These are phyloP conservation scores for Lingula anatina DNA, from an alignment of 2,888 invertebrate genomes.

Conservation along the genomic window DNA sequence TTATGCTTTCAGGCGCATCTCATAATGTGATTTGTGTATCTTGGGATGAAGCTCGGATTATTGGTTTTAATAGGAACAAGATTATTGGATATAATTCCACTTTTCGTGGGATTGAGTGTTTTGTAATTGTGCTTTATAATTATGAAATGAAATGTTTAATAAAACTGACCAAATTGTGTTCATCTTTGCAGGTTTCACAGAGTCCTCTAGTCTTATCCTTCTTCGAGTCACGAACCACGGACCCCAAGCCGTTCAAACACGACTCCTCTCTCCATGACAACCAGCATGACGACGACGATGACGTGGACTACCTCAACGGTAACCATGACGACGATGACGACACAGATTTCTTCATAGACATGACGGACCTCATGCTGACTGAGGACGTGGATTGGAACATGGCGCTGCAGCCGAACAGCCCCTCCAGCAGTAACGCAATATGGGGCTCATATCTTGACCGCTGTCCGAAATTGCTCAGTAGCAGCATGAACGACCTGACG, in stretches of 20 bases:
- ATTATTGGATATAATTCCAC: too few relatives aligned
- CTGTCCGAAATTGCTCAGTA: background rate
- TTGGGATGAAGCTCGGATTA: too few relatives aligned
- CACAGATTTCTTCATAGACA: background rate
- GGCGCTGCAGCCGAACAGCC: too few relatives aligned
- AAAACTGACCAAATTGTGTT: too few relatives aligned
- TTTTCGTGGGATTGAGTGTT: too few relatives aligned
- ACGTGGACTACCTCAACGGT: background rate
- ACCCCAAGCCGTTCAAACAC: background rate
- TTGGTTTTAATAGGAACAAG: too few relatives aligned
- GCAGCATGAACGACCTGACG: background rate
- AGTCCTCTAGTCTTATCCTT: background rate
- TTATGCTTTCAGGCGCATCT: too few relatives aligned
- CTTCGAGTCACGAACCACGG: background rate
- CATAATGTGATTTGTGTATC: too few relatives aligned
- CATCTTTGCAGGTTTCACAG: background rate
- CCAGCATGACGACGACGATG: background rate
- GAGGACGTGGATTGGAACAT: background rate
- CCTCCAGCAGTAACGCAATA: background rate
- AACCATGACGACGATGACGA: background rate
- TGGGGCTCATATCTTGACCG: background rate
- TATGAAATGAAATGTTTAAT: too few relatives aligned
- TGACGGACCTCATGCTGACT: background rate
- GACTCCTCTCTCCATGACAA: background rate
- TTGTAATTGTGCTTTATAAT: too few relatives aligned